Conservation (phyloP, 2,888 invertebrate genomes). For the Dicroscelio sp. region DNA sequence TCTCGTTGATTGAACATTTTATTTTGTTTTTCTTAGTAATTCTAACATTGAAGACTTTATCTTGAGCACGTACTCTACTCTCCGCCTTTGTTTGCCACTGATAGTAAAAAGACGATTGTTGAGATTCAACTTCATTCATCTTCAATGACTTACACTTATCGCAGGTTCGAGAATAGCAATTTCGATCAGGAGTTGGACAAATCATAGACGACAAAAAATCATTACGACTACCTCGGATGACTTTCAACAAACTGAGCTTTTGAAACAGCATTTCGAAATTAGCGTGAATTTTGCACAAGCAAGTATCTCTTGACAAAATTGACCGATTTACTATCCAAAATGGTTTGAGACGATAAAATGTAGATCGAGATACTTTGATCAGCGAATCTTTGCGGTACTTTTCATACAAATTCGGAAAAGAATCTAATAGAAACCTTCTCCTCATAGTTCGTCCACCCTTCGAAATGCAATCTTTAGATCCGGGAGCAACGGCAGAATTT, state of each 20-base stretch:
- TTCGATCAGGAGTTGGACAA: conserved; percentile 11
- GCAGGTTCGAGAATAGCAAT: conserved; percentile 31
- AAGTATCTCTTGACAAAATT: conserved; percentile 65
- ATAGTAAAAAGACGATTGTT: not conserved
- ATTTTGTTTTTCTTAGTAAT: too few relatives aligned
- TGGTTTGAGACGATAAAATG: conserved; percentile 62
- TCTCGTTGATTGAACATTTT: not conserved
- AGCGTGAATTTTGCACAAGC: conserved; percentile 53
- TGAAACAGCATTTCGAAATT: conserved; percentile 60
- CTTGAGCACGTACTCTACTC: not conserved
- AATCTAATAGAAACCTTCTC: conserved; percentile 56
- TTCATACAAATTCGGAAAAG: conserved; percentile 51
- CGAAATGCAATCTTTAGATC: conserved; percentile 48
- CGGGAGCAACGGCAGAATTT: conserved; percentile 61
- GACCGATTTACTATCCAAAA: conserved; percentile 69
- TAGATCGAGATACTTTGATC: too few relatives aligned
- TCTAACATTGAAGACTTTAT: too few relatives aligned
- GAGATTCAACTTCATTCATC: not conserved
- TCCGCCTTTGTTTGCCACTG: not conserved
- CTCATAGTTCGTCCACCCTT: conserved; percentile 41
- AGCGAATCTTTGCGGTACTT: too few relatives aligned
- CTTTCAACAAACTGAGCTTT: conserved; percentile 42
- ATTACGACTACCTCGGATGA: conserved; percentile 9
- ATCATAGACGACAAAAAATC: conserved; percentile 51
- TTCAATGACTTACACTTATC: not conserved